phyloP scores from a whole-genome alignment of 2,888 invertebrate species.

The Xylocampa areola region DNA sequence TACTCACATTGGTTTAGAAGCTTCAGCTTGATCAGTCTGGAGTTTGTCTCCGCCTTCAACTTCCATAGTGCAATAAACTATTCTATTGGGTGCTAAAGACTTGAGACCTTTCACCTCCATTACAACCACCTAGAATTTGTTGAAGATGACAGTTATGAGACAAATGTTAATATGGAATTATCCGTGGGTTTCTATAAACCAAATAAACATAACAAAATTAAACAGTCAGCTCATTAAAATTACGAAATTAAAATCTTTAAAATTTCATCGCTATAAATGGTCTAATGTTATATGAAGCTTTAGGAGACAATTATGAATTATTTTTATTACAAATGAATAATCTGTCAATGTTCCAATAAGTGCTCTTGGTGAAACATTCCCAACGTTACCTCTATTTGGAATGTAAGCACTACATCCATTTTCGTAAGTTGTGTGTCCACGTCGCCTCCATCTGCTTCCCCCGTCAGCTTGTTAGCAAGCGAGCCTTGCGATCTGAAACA shows the following conservation, averaged over 20 bases:
- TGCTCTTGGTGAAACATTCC: not conserved
- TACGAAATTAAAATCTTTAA: too few species aligned
- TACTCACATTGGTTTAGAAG: slow-evolving; percentile 98
- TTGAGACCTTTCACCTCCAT: slow-evolving; percentile 99
- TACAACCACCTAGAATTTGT: slow-evolving; percentile 95
- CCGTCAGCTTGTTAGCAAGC: slow-evolving; percentile 96
- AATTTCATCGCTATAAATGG: too few species aligned
- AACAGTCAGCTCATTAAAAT: too few species aligned
- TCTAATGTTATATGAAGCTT: too few species aligned
- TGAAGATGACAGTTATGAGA: slow-evolving; percentile 37
- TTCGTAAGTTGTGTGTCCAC: slow-evolving; percentile 98
- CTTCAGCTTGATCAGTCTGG: slow-evolving; percentile 99
- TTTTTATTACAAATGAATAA: too few species aligned
- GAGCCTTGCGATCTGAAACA: slow-evolving; percentile 96
- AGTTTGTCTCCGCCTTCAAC: slow-evolving; percentile 99
- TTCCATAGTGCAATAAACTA: slow-evolving; percentile 99
- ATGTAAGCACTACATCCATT: slow-evolving; percentile 99
- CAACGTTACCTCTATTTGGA: slow-evolving; percentile 96
- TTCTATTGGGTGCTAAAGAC: slow-evolving; percentile 98
- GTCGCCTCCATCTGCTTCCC: slow-evolving; percentile 98
- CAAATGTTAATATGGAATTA: too few species aligned
- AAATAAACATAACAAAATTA: too few species aligned
- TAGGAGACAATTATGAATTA: too few species aligned
- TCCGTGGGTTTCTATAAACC: too few species aligned
- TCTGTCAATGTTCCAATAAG: too few species aligned